Evolutionary conservation across 2,888 invertebrate genomes (phyloP).

Genomic region (Catocala nupta): DNA sequence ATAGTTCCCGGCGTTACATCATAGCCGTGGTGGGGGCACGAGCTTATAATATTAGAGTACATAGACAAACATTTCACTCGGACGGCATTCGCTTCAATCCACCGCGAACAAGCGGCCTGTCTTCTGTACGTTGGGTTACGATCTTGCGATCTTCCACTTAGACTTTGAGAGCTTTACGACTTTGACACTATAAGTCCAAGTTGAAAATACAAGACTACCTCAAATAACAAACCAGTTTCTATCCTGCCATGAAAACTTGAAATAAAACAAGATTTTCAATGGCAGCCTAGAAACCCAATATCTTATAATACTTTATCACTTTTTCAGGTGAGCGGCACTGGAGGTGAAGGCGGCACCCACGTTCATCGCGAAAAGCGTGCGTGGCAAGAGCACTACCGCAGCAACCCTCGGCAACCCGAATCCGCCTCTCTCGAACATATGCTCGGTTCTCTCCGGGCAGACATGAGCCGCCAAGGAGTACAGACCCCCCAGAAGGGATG

Average conservation of each 20-base stretch:
- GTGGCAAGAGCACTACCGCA: constrained; percentile 85
- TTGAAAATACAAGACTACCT: constrained; percentile 31
- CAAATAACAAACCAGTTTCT: constrained; percentile 22
- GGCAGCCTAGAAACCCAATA: constrained; percentile 26
- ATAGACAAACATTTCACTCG: constrained; percentile 85
- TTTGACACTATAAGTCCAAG: constrained; percentile 20
- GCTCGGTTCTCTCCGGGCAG: constrained; percentile 97
- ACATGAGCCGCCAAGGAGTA: constrained; percentile 99
- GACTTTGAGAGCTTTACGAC: constrained; percentile 38
- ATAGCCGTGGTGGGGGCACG: constrained; percentile 82
- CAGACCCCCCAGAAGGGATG: constrained; percentile 99
- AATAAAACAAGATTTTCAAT: constrained; percentile 2
- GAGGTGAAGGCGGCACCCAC: constrained; percentile 84
- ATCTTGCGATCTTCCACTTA: constrained; percentile 56
- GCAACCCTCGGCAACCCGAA: constrained; percentile 87
- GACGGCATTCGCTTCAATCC: constrained; percentile 81
- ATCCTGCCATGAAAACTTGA: constrained; percentile 25
- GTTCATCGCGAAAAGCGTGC: constrained; percentile 89
- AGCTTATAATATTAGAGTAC: constrained; percentile 87
- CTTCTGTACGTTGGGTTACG: constrained; percentile 69
- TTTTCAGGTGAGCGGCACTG: constrained; percentile 78
- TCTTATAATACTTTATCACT: constrained; percentile 11
- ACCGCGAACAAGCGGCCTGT: constrained; percentile 73
- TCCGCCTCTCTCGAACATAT: constrained; percentile 90
- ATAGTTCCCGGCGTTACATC: constrained; percentile 84